Conservation (phyloP, 2,113 vertebrate species). For the Muntiacus muntjak region DNA sequence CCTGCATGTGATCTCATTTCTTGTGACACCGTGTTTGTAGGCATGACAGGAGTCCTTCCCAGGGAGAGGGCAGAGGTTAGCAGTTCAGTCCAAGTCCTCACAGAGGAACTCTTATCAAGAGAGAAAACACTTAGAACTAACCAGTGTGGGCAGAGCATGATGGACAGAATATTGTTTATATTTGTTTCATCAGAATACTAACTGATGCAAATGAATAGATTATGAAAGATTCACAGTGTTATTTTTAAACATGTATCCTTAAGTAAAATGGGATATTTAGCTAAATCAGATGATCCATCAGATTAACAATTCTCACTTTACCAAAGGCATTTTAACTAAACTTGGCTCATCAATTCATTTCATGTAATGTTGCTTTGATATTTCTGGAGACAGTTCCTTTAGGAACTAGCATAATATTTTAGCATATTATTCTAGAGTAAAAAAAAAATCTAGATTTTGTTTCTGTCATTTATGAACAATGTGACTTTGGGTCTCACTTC, state of each 20-base stretch:
- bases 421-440: not conserved
- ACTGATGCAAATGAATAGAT: constrained; percentile 24
- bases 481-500: not conserved
- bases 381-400: not conserved
- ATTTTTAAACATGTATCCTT: not conserved
- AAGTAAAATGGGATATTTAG: not conserved
- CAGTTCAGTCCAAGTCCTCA: not conserved
- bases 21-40: not conserved
- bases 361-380: not conserved
- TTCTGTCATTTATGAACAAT: not conserved
- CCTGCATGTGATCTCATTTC: not conserved
- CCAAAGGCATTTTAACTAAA: not conserved
- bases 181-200: constrained; percentile 12
- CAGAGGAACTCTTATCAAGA: not conserved
- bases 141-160: not conserved
- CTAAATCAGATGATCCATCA: not conserved
- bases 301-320: not conserved
- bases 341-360: not conserved
- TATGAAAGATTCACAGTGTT: not conserved
- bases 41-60: not conserved
- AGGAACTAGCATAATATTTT: not conserved
- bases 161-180: not conserved
- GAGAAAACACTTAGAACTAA: not conserved
- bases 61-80: not conserved
- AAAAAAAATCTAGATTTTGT: not conserved